These are phyloP conservation scores for Engraulis encrasicolus DNA, from an alignment of 2,113 vertebrate species.

Conservation along the genomic window DNA sequence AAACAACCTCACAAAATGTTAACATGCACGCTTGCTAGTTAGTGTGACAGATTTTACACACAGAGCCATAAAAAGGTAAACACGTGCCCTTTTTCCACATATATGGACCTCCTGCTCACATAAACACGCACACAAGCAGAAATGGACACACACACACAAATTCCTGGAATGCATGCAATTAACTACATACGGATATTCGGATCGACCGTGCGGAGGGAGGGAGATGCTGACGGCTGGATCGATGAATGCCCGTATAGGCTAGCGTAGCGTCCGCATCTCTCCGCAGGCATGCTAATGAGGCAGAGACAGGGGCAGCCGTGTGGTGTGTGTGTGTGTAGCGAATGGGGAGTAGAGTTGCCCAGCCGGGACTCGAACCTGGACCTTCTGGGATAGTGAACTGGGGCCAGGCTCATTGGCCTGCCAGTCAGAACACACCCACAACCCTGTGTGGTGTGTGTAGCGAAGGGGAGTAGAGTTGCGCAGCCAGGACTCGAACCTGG, in stretches of 20 bases:
- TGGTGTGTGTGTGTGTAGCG: too few relatives aligned
- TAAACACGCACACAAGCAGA: constrained; percentile 18
- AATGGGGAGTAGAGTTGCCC: too few relatives aligned
- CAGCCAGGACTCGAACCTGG: too few relatives aligned
- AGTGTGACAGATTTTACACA: constrained; percentile 17
- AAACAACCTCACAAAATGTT: background rate
- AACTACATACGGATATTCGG: background rate
- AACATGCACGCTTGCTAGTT: background rate
- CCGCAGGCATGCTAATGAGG: constrained; percentile 1
- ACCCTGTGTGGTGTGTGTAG: too few relatives aligned
- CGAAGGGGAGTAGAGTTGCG: too few relatives aligned
- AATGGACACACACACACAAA: constrained; percentile 18
- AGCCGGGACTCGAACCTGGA: too few relatives aligned
- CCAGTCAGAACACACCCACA: too few relatives aligned
- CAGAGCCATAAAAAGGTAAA: constrained; percentile 6
- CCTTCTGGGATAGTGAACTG: too few relatives aligned
- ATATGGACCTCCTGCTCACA: background rate
- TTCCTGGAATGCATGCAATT: background rate
- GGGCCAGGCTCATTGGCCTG: too few relatives aligned
- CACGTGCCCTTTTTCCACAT: background rate
- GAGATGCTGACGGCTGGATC: background rate
- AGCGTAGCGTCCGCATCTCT: background rate
- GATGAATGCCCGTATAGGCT: background rate
- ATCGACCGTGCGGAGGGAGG: background rate
- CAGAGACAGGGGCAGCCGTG: background rate